Percentiles rank a stretch among this genome's conserved stretches.
phyloP scores from a whole-genome alignment of 1,140 invertebrate species.

The Drosophila kohkoa region DNA sequence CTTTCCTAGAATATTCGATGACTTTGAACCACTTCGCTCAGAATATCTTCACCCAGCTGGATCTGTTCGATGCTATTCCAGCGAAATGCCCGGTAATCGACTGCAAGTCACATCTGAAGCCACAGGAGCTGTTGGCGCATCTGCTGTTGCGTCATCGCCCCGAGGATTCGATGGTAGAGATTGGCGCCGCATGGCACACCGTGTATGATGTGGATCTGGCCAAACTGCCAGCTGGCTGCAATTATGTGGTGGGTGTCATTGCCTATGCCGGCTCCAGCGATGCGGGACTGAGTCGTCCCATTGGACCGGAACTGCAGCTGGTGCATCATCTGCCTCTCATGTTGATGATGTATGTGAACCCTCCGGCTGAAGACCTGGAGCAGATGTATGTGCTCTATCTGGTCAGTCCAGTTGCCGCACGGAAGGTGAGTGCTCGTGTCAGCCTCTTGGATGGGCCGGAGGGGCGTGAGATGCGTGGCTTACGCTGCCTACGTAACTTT shows the following conservation, averaged over 20 bases:
- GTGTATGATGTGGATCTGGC: conserved; percentile 37
- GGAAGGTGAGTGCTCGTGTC: conserved; percentile 39
- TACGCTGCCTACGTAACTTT: conserved; percentile 47
- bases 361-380: conserved; percentile 14
- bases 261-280: conserved; percentile 46
- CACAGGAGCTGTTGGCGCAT: conserved; percentile 50
- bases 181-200: conserved; percentile 40
- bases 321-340: conserved; percentile 55
- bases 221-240: conserved; percentile 37
- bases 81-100: conserved; percentile 40
- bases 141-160: conserved; percentile 53
- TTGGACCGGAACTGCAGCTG: conserved; percentile 47
- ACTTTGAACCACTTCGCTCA: not conserved
- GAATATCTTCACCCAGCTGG: conserved; percentile 31
- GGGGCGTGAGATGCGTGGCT: conserved; percentile 30
- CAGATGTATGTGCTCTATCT: conserved; percentile 51
- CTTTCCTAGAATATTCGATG: too few species aligned
- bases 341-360: conserved; percentile 49
- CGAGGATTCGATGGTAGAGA: conserved; percentile 48
- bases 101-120: conserved; percentile 25
- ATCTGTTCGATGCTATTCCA: conserved; percentile 37
- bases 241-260: conserved; percentile 49
- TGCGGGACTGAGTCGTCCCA: conserved; percentile 30
- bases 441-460: conserved; percentile 20
- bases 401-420: conserved; percentile 42